phyloP scores from a whole-genome alignment of 2,888 invertebrate genomes.

The Drosophila algonquin region DNA sequence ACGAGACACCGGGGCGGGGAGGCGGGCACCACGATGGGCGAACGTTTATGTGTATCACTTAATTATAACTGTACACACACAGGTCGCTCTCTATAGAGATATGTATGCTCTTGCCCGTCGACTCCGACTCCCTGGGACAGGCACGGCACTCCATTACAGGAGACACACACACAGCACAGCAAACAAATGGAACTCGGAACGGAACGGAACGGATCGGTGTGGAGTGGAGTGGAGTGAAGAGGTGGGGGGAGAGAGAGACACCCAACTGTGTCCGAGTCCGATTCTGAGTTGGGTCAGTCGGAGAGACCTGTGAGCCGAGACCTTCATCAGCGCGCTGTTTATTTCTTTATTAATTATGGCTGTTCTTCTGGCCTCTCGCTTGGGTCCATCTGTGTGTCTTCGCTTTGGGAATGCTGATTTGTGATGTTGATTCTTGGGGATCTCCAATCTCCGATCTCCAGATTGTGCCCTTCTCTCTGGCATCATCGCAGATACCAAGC shows the following conservation, averaged over 20 bases:
- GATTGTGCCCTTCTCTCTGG: conserved; percentile 20
- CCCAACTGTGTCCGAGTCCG: conserved; percentile 60
- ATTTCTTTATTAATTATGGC: conserved; percentile 74
- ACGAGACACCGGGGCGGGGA: conserved; percentile 20
- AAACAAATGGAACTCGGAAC: conserved; percentile 3
- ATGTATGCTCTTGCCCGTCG: conserved; percentile 34
- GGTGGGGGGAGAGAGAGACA: conserved; percentile 43
- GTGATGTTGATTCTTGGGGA: not conserved
- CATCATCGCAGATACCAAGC: not conserved
- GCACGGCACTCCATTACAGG: conserved; percentile 80
- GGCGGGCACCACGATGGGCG: conserved; percentile 12
- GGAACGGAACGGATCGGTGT: too few species aligned
- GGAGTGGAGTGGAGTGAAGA: not conserved
- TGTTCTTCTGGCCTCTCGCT: conserved; percentile 18
- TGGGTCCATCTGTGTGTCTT: not conserved
- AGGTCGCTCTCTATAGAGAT: conserved; percentile 19
- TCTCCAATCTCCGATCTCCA: too few species aligned
- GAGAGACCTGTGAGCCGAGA: conserved; percentile 3
- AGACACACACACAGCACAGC: conserved; percentile 32
- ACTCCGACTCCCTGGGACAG: conserved; percentile 60
- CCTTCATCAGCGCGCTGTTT: conserved; percentile 49
- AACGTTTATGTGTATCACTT: conserved; percentile 72
- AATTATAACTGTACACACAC: conserved; percentile 76
- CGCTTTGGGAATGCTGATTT: not conserved
- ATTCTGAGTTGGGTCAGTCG: conserved; percentile 20